Base-by-base conservation (phyloP, 1,140 invertebrate species). In the Diprion similis region DNA sequence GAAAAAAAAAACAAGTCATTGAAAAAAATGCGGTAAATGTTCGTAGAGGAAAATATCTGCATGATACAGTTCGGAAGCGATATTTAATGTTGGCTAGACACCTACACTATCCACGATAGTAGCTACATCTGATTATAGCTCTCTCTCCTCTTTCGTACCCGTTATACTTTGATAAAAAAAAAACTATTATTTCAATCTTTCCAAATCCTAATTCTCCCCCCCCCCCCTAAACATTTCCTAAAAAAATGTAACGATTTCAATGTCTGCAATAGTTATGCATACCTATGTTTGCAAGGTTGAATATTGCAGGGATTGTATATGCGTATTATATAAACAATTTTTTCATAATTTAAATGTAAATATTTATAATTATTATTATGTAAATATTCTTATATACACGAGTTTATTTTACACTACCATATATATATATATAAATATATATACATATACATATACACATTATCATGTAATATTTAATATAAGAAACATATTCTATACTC, bases 401-500 rank as follows among this genome's bases (percentile, higher is more conserved):
- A 82, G 79, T 79, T 86, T 68, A 86, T 86, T 85, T 86, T 86
- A 85, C 85, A 84, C 78, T 80, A 82, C 78, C 68, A 74, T 73
- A 68, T 24, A 65, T 15, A 18, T 18, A 37, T 3, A 37, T 37
- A 37, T 81, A n/a, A n/a, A 78, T 76, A 81, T 79, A 78, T 78
- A 81, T 77, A 76, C 82, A 82, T 82, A 81, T 75, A 79, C 76
- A 76, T 74, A 81, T 72, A 68, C 80, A 82, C 83, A 83, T 81
- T 86, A 86, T 81, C 81, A 85, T 84, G 84, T 87, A 87, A 86
- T 83, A 83, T 83, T 84, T 84, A 86, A 87, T 77, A 79, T 86
- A 85, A 85, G 79, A 84, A 77, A 82, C 81, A 84, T 85, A 86
- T 85, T 87, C 83, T 86, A 86, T 87, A 86, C 85, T 87, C 85